phyloP scores from a whole-genome alignment of 1,140 invertebrate species.

The Agrypnia vestita region DNA sequence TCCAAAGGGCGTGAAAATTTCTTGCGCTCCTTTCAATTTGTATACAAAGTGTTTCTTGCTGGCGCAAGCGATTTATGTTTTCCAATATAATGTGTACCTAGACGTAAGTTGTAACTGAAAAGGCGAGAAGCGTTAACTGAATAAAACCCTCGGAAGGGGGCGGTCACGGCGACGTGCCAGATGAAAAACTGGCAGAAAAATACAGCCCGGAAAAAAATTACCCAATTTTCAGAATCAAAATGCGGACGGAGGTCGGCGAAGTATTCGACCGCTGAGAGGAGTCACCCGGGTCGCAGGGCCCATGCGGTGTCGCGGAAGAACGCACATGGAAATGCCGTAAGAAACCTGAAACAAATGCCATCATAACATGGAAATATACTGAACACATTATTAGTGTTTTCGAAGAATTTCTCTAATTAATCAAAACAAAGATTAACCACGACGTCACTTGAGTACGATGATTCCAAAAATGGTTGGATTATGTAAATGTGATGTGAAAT shows the following conservation, averaged over 20 bases:
- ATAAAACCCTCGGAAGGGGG: background rate
- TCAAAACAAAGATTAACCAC: too few species aligned
- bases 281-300: background rate
- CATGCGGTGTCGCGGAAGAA: too few species aligned
- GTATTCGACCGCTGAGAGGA: background rate
- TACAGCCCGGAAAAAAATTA: slow-evolving; percentile 12
- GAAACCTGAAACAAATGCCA: background rate
- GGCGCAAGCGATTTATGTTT: too few species aligned
- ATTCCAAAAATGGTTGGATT: too few species aligned
- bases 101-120: background rate
- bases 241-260: slow-evolving; percentile 9
- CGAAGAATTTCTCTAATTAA: too few species aligned
- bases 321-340: background rate
- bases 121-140: background rate
- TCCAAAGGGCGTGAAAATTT: too few species aligned
- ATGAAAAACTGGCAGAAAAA: slow-evolving; percentile 19
- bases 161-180: background rate
- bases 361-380: background rate
- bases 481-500: too few species aligned
- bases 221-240: slow-evolving; percentile 14
- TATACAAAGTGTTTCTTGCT: too few species aligned
- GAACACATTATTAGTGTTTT: too few species aligned
- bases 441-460: too few species aligned
- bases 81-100: too few species aligned
- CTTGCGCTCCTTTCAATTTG: too few species aligned